These are phyloP conservation scores for Congeria kusceri DNA, from an alignment of 2,888 invertebrate genomes.

Conservation along the genomic window DNA sequence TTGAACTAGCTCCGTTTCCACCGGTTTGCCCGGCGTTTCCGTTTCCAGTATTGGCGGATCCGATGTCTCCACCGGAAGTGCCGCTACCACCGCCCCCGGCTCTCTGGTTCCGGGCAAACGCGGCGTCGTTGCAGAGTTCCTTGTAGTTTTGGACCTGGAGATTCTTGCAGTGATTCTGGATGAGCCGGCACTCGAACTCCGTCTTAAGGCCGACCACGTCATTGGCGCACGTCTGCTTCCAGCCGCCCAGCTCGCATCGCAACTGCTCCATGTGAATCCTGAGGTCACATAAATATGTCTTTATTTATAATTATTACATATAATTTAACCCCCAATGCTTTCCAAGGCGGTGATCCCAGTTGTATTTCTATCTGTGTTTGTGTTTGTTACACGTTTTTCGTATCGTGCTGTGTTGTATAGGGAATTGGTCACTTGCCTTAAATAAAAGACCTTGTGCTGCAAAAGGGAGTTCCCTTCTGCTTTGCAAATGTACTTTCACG, in stretches of 20 bases:
- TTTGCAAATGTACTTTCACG: too few relatives aligned
- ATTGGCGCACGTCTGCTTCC: slow-evolving; percentile 51
- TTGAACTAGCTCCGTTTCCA: neutral
- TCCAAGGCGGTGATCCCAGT: too few relatives aligned
- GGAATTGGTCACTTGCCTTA: too few relatives aligned
- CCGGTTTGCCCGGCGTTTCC: neutral
- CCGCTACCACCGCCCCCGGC: slow-evolving; percentile 19
- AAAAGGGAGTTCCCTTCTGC: too few relatives aligned
- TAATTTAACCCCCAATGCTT: too few relatives aligned
- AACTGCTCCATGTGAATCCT: slow-evolving; percentile 69
- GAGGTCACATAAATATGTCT: slow-evolving; percentile 9
- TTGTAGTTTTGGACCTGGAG: slow-evolving; percentile 60
- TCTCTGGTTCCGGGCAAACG: slow-evolving; percentile 48
- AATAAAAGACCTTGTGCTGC: too few relatives aligned
- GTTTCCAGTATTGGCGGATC: too few relatives aligned
- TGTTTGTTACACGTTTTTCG: too few relatives aligned
- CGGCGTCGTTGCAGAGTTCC: slow-evolving; percentile 62
- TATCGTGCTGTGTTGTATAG: too few relatives aligned
- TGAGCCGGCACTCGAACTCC: slow-evolving; percentile 66
- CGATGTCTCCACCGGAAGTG: neutral
- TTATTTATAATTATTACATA: neutral
- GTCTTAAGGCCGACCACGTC: slow-evolving; percentile 67
- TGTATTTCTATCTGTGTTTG: too few relatives aligned
- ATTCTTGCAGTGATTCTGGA: slow-evolving; percentile 68
- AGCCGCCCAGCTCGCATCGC: slow-evolving; percentile 66